phyloP scores from a whole-genome alignment of 2,888 invertebrate genomes.

The Tolmerus cingulatus region DNA sequence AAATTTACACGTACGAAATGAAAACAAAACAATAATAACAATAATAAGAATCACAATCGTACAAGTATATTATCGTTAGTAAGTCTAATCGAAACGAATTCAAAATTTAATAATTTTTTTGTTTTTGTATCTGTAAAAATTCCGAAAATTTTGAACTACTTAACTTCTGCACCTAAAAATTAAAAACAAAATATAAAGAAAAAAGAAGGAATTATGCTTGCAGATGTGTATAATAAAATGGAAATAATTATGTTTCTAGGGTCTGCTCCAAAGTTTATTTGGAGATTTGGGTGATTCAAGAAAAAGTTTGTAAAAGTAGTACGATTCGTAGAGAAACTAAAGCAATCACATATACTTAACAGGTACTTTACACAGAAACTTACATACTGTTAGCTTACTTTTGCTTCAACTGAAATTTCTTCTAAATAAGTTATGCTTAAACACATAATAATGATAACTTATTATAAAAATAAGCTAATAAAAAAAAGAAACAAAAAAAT shows the following conservation, averaged over 20 bases:
- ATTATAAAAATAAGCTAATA: neutral
- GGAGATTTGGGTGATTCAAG: conserved; percentile 2
- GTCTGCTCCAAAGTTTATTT: neutral
- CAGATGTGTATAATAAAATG: neutral
- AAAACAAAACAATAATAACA: conserved; percentile 3
- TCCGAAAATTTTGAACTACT: neutral
- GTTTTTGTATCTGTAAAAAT: neutral
- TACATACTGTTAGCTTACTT: conserved; percentile 45
- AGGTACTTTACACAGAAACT: conserved; percentile 52
- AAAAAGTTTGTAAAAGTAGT: neutral
- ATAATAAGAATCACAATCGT: conserved; percentile 23
- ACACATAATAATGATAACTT: neutral
- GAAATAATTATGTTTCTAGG: neutral
- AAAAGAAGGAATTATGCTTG: neutral
- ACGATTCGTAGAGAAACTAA: neutral
- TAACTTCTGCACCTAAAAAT: neutral
- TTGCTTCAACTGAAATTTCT: conserved; percentile 23
- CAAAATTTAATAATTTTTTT: neutral
- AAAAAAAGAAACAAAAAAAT: conserved; percentile 15
- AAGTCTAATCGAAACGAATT: neutral
- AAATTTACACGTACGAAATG: neutral
- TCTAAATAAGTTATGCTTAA: conserved; percentile 24
- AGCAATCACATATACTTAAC: conserved; percentile 51
- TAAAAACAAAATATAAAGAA: neutral
- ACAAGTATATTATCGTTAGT: conserved; percentile 5